Evolutionary conservation across 2,113 vertebrate species (phyloP), one percentile per base, ranked within the genome.

Genomic region (Pao palembangensis): DNA sequence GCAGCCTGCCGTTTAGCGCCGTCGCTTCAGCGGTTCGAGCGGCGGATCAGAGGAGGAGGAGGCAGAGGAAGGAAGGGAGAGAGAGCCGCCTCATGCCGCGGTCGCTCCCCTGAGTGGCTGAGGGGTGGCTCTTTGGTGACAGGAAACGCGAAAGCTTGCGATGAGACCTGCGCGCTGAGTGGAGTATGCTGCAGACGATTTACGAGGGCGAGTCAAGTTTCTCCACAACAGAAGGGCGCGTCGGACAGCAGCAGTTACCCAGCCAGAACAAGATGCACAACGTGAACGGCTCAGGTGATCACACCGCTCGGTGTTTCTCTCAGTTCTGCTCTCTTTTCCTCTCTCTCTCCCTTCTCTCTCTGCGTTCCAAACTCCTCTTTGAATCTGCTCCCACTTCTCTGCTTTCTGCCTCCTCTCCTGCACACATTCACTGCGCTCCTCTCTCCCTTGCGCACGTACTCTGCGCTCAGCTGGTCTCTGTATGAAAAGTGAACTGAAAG

Each of bases 171-270:
- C 88, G 91, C 90, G 88, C 90, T 92, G 91, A 93, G 85, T 90
- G 93, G 94, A 95, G 91, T 92, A 98, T 98, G 96, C 95, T 98
- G 93, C 96, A 98, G 94, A 98, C 97, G 87, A 98, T 99, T 96
- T 94, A 98, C 87, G 96, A 98, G 93, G 93, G 93, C 89, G 96
- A 98, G 93, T 98, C 93, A 83, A 96, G 93, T 95, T 95, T 98
- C 93, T 94, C 92, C 87, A 91, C 94, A 93, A 83, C 85, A 87
- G 93, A 97, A 91, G 88, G 93, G 85, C 92, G 93, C 90, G 90
- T 93, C 82, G 94, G 93, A 91, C 93, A 91, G 68, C 92, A 93
- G 87, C 92, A 92, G 91, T 90, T 92, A 84, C 88, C 90, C 91
- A 87, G 85, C 91, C 92, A 91, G 86, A 90, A 93, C 82, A 91